These are phyloP conservation scores for Ptiloglossa arizonensis DNA, from an alignment of 1,140 invertebrate species.

Conservation along the genomic window DNA sequence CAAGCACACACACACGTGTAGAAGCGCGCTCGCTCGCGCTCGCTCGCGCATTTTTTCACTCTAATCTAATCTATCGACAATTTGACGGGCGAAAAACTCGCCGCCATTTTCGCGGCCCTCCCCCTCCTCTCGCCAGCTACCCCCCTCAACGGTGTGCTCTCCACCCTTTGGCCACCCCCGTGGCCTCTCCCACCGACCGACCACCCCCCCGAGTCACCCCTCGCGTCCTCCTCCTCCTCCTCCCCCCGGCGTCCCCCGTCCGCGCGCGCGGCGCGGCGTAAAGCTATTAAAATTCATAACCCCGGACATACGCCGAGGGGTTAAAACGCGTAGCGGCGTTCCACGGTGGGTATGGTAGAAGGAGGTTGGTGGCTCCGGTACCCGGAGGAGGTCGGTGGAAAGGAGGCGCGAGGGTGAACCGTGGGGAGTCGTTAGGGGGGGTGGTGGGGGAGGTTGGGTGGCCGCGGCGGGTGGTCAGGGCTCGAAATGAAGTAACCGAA, in stretches of 20 bases:
- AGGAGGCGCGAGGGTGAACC: background rate
- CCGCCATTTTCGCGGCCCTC: conserved; percentile 76
- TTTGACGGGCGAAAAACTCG: conserved; percentile 80
- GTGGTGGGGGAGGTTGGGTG: conserved; percentile 1
- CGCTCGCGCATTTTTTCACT: conserved; percentile 68
- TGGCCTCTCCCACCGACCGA: conserved; percentile 35
- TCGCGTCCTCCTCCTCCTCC: too few relatives aligned
- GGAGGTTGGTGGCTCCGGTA: conserved; percentile 14
- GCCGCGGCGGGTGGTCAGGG: conserved; percentile 58
- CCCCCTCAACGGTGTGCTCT: conserved; percentile 25
- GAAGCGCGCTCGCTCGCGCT: conserved; percentile 12
- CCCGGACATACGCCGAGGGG: conserved; percentile 80
- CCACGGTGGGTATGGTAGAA: conserved; percentile 49
- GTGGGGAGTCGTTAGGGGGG: conserved; percentile 25
- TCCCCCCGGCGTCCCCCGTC: too few relatives aligned
- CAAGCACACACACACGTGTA: background rate
- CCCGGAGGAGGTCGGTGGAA: conserved; percentile 32
- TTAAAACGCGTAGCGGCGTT: conserved; percentile 77
- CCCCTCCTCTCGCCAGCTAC: conserved; percentile 30
- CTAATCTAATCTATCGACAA: conserved; percentile 82
- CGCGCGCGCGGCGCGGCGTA: conserved; percentile 74
- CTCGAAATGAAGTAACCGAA: conserved; percentile 80
- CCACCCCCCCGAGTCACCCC: too few relatives aligned
- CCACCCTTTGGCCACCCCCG: conserved; percentile 53
- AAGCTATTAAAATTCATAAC: conserved; percentile 83